phyloP scores from a whole-genome alignment of 1,140 invertebrate genomes.

The Octopus sinensis region DNA sequence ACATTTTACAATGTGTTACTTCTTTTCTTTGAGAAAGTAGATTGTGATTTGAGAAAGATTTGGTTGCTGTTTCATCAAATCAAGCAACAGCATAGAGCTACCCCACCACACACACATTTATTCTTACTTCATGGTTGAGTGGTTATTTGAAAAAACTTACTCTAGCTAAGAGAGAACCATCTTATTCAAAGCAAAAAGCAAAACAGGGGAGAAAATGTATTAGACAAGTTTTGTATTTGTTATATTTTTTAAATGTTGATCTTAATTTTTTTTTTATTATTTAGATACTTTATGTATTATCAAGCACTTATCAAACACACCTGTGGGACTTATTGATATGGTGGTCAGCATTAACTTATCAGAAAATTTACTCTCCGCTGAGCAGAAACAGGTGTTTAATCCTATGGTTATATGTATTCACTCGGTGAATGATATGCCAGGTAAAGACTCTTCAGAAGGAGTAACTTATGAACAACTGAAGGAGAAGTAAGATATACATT shows the following conservation, averaged over 20 bases:
- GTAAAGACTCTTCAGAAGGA: constrained; percentile 24
- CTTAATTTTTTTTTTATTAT: neutral
- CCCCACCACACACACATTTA: too few relatives aligned
- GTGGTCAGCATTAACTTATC: constrained; percentile 49
- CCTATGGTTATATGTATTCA: constrained; percentile 53
- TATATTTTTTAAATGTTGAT: neutral
- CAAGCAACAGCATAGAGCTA: too few relatives aligned
- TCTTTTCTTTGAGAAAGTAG: too few relatives aligned
- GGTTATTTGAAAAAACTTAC: too few relatives aligned
- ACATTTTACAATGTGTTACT: too few relatives aligned
- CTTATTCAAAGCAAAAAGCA: neutral
- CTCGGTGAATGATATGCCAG: constrained; percentile 48
- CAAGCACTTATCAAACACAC: constrained; percentile 42
- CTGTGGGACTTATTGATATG: constrained; percentile 47
- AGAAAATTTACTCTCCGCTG: constrained; percentile 44
- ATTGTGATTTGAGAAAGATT: too few relatives aligned
- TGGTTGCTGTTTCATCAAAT: too few relatives aligned
- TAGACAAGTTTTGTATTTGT: neutral
- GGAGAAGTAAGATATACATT: constrained; percentile 37
- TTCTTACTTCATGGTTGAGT: too few relatives aligned
- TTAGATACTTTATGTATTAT: constrained; percentile 26
- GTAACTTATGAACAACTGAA: constrained; percentile 28
- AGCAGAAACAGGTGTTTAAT: constrained; percentile 48
- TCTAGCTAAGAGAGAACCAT: too few relatives aligned
- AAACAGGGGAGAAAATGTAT: neutral